phyloP scores from a whole-genome alignment of 2,888 invertebrate species.

The Seira musarum region DNA sequence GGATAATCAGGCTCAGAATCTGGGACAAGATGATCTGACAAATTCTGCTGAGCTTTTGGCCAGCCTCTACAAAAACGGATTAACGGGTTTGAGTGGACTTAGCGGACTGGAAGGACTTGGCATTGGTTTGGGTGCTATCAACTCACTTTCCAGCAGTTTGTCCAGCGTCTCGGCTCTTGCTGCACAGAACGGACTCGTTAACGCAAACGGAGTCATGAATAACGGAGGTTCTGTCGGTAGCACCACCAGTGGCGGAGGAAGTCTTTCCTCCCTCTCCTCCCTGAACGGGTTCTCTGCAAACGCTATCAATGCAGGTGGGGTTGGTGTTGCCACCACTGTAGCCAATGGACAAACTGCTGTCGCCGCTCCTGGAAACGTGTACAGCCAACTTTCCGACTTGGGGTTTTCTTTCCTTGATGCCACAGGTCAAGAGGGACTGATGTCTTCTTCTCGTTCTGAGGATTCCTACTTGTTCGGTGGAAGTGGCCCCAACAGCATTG shows the following conservation, averaged over 20 bases:
- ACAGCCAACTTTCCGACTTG: slow-evolving; percentile 61
- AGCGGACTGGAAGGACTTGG: slow-evolving; percentile 69
- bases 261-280: slow-evolving; percentile 66
- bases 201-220: slow-evolving; percentile 43
- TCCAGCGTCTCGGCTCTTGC: slow-evolving; percentile 64
- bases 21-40: slow-evolving; percentile 60
- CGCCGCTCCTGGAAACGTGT: slow-evolving; percentile 45
- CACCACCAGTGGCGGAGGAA: slow-evolving; percentile 67
- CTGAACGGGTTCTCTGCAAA: slow-evolving; percentile 66
- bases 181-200: slow-evolving; percentile 44
- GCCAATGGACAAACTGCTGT: slow-evolving; percentile 43
- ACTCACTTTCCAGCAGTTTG: slow-evolving; percentile 69
- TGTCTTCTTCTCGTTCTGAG: slow-evolving; percentile 66
- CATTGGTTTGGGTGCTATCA: slow-evolving; percentile 73
- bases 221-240: slow-evolving; percentile 62
- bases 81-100: slow-evolving; percentile 73
- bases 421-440: slow-evolving; percentile 58
- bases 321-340: slow-evolving; percentile 37
- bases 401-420: slow-evolving; percentile 64
- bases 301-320: slow-evolving; percentile 26
- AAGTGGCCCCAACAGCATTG: slow-evolving; percentile 66
- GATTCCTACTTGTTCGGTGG: slow-evolving; percentile 67
- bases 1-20: slow-evolving; percentile 70
- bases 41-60: slow-evolving; percentile 75
- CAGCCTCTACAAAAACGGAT: slow-evolving; percentile 81